Percentiles rank a stretch among this genome's conserved stretches.
Evolutionary conservation across 2,888 invertebrate species (phyloP).

Genomic region (Agrotis ipsilon): DNA sequence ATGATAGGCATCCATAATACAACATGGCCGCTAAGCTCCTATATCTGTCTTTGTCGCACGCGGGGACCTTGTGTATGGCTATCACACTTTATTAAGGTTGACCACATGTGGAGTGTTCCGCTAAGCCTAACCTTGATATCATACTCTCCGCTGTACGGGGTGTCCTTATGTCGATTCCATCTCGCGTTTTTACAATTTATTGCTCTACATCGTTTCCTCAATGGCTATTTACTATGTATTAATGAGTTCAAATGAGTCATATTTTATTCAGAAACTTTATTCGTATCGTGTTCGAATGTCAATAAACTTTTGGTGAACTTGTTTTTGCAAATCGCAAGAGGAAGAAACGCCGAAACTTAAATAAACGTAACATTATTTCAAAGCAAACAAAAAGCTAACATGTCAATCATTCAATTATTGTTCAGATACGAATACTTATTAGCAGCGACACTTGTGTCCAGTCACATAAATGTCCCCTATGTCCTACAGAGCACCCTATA

Average conservation of each 20-base stretch:
- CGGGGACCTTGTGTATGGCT: slow-evolving; percentile 74
- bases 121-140: slow-evolving; percentile 91
- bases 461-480: slow-evolving; percentile 45
- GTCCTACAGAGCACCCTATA: slow-evolving; percentile 76
- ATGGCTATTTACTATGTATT: slow-evolving; percentile 35
- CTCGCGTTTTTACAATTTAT: slow-evolving; percentile 63
- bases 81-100: slow-evolving; percentile 90
- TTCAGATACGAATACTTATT: background rate
- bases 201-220: slow-evolving; percentile 33
- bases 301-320: slow-evolving; percentile 35
- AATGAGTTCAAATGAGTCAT: slow-evolving; percentile 38
- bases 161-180: slow-evolving; percentile 73
- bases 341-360: background rate
- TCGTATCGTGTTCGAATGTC: slow-evolving; percentile 18
- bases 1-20: slow-evolving; percentile 91
- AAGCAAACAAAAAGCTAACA: background rate
- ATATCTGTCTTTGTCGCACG: slow-evolving; percentile 81
- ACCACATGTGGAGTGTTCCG: slow-evolving; percentile 91
- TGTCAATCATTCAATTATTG: background rate
- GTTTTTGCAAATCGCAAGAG: slow-evolving; percentile 11
- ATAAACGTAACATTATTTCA: background rate
- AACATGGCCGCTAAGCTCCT: slow-evolving; percentile 91
- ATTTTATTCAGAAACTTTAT: slow-evolving; percentile 23
- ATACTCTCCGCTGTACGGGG: slow-evolving; percentile 87
- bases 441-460: slow-evolving; percentile 7